Evolutionary conservation across 1,140 invertebrate genomes (phyloP).

Genomic region (Scaptomyza pallida): DNA sequence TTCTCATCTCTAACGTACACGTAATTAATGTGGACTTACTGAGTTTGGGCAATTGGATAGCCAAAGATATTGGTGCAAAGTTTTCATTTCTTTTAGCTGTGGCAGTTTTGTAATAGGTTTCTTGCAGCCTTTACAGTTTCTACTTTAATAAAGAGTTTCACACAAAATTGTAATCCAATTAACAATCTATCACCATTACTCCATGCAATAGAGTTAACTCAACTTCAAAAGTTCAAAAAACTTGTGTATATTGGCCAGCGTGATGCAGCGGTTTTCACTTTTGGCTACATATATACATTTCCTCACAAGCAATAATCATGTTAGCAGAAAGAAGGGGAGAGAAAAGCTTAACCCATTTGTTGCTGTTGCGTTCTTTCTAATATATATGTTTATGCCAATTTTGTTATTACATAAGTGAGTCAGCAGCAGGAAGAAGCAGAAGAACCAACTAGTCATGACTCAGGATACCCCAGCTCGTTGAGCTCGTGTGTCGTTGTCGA

Average conservation of each 20-base stretch:
- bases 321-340: conserved; percentile 12
- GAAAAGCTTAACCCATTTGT: conserved; percentile 39
- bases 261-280: conserved; percentile 57
- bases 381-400: conserved; percentile 82
- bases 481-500: conserved; percentile 22
- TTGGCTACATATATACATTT: background rate
- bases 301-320: conserved; percentile 47
- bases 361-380: no score
- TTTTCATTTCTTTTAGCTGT: no score
- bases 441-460: conserved; percentile 9
- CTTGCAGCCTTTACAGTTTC: no score
- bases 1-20: conserved; percentile 46
- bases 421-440: conserved; percentile 61
- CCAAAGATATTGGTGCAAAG: no score
- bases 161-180: no score
- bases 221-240: background rate
- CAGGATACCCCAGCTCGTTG: background rate
- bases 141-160: no score
- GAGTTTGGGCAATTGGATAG: no score
- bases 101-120: conserved; percentile 1
- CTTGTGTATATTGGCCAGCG: background rate
- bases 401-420: conserved; percentile 79
- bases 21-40: conserved; percentile 67
- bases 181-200: background rate
- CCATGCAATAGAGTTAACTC: background rate